Percentiles rank a stretch among this genome's conserved stretches.
phyloP scores from a whole-genome alignment of 2,888 invertebrate genomes.

The Cheilosia scutellata region DNA sequence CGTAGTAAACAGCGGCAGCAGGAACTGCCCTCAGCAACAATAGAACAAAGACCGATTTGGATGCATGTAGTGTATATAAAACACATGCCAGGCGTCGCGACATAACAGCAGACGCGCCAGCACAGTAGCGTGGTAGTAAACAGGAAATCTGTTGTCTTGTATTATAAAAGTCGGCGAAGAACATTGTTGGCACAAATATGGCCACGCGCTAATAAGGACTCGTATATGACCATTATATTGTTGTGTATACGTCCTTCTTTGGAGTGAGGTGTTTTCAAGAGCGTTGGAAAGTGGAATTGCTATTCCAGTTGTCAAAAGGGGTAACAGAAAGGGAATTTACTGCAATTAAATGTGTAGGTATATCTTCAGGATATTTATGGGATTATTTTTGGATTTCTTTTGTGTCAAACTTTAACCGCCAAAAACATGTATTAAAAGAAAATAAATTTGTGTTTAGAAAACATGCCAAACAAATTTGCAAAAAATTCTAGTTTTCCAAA shows the following conservation, averaged over 20 bases:
- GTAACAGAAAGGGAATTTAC: slow-evolving; percentile 61
- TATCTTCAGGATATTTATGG: slow-evolving; percentile 33
- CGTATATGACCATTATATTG: slow-evolving; percentile 76
- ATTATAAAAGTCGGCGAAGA: slow-evolving; percentile 6
- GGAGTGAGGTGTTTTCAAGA: slow-evolving; percentile 66
- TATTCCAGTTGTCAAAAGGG: slow-evolving; percentile 44
- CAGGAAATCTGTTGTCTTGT: slow-evolving; percentile 67
- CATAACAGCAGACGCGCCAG: slow-evolving; percentile 30
- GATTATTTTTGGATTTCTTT: neutral
- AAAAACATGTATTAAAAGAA: too few relatives aligned
- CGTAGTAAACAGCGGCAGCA: neutral
- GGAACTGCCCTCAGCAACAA: slow-evolving; percentile 52
- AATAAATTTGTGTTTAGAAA: too few relatives aligned
- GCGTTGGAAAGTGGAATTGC: slow-evolving; percentile 67
- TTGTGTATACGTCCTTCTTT: slow-evolving; percentile 51
- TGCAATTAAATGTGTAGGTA: neutral
- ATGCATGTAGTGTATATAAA: slow-evolving; percentile 53
- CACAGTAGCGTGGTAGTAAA: slow-evolving; percentile 31
- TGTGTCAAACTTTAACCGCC: too few relatives aligned
- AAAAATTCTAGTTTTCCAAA: too few relatives aligned
- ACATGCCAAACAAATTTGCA: too few relatives aligned
- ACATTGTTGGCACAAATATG: slow-evolving; percentile 74
- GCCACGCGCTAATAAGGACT: slow-evolving; percentile 82
- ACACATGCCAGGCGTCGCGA: slow-evolving; percentile 56
- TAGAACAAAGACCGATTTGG: slow-evolving; percentile 65